A percentile compares a stretch with the other conserved stretches of the same genome.
phyloP scores from a whole-genome alignment of 2,113 vertebrate species.

The Phylloscopus trochilus region DNA sequence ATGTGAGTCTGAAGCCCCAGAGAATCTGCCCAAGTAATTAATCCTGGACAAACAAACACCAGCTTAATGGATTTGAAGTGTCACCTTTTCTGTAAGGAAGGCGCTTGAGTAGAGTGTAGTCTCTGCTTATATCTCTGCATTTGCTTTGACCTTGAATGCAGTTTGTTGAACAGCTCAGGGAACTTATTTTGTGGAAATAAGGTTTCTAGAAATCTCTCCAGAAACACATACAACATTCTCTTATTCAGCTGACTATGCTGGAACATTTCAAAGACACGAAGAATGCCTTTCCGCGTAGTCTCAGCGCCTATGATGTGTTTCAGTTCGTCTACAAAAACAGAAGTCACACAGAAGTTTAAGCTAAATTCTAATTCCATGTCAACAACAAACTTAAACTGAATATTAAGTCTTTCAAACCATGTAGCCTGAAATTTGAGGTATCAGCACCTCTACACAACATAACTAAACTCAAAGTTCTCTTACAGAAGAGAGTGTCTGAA shows the following conservation, averaged over 20 bases:
- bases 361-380: background rate
- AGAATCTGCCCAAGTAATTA: constrained; percentile 69
- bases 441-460: background rate
- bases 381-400: background rate
- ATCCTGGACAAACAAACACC: constrained; percentile 72
- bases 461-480: background rate
- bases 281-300: constrained; percentile 95
- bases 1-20: constrained; percentile 73
- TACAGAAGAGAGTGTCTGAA: background rate
- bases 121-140: constrained; percentile 90
- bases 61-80: constrained; percentile 73
- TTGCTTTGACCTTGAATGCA: constrained; percentile 93
- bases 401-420: background rate
- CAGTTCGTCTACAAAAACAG: constrained; percentile 76
- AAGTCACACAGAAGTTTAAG: background rate
- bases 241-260: constrained; percentile 96
- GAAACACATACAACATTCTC: constrained; percentile 93
- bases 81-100: constrained; percentile 95
- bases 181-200: constrained; percentile 97
- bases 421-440: background rate
- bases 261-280: constrained; percentile 98
- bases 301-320: constrained; percentile 87
- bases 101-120: constrained; percentile 82
- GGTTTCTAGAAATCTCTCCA: constrained; percentile 97
- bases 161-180: constrained; percentile 94